phyloP scores from a whole-genome alignment of 2,797 vertebrate genomes.

The Delichon dasypus region DNA sequence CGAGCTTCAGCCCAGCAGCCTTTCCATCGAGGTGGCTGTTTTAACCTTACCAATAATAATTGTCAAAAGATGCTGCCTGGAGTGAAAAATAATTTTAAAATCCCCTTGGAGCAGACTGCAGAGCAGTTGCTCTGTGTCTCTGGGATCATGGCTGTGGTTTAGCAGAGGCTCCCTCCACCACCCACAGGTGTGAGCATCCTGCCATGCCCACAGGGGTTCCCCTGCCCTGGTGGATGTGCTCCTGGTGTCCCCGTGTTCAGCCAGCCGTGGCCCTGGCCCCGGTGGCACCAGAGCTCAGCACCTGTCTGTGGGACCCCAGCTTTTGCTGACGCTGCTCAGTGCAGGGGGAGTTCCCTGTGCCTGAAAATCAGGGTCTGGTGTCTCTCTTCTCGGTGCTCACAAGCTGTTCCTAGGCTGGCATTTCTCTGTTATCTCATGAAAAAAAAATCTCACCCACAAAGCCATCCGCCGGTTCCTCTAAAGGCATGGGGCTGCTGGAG shows the following conservation, averaged over 20 bases:
- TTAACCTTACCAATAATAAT: not conserved
- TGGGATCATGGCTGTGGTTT: not conserved
- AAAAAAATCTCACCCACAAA: not conserved
- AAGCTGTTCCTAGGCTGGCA: not conserved
- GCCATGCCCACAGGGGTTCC: accelerated
- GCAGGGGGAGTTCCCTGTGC: accelerated
- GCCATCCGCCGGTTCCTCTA: not conserved
- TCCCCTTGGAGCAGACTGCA: not conserved
- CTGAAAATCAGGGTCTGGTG: not conserved
- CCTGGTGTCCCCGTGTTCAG: not conserved
- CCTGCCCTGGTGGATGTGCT: not conserved
- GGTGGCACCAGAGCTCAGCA: not conserved
- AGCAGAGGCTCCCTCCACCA: not conserved
- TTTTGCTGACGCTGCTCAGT: not conserved
- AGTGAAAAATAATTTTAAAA: not conserved
- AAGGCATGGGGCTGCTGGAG: not conserved
- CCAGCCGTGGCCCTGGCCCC: not conserved
- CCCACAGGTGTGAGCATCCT: not conserved
- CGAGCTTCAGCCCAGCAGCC: not conserved
- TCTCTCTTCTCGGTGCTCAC: not conserved
- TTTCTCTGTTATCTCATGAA: not conserved
- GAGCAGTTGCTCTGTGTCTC: not conserved
- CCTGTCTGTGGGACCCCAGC: not conserved
- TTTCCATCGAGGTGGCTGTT: not conserved
- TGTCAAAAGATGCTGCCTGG: not conserved